Evolutionary conservation across 2,888 invertebrate species (phyloP).

Genomic region (Cacoxenus indagator): DNA sequence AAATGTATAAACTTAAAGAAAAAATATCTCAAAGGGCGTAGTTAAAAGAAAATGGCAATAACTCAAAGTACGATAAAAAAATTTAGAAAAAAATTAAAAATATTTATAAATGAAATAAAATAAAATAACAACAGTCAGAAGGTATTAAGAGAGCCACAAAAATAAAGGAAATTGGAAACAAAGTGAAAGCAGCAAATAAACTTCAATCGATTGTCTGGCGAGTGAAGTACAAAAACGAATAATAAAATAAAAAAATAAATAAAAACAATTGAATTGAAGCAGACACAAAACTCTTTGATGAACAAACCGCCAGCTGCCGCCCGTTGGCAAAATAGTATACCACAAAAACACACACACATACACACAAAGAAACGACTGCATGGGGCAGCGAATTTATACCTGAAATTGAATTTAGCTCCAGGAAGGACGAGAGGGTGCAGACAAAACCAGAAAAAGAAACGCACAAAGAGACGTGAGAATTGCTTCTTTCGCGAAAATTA

Average conservation of each 20-base stretch:
- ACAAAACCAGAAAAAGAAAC: background rate
- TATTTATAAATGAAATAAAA: no score
- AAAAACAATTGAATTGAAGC: slow-evolving; percentile 24
- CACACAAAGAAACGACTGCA: slow-evolving; percentile 3
- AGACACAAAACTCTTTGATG: slow-evolving; percentile 46
- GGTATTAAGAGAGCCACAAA: background rate
- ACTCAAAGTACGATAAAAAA: no score
- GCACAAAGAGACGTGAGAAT: slow-evolving; percentile 26
- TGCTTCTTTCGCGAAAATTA: slow-evolving; percentile 26
- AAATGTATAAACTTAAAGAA: no score
- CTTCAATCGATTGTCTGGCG: slow-evolving; percentile 55
- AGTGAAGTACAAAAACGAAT: slow-evolving; percentile 41
- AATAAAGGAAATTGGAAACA: slow-evolving; percentile 29
- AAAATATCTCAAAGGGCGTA: no score
- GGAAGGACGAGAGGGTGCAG: background rate
- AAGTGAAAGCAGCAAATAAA: slow-evolving; percentile 31
- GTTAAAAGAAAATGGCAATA: no score
- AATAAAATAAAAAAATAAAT: slow-evolving; percentile 42
- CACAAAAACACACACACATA: slow-evolving; percentile 35
- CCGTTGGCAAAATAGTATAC: slow-evolving; percentile 52
- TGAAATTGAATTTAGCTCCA: slow-evolving; percentile 19
- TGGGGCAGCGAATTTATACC: background rate
- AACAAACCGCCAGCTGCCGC: slow-evolving; percentile 51
- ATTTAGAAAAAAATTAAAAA: no score
- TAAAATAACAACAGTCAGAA: no score